Conservation (phyloP, 2,888 invertebrate species). For the Coelopa pilipes region DNA sequence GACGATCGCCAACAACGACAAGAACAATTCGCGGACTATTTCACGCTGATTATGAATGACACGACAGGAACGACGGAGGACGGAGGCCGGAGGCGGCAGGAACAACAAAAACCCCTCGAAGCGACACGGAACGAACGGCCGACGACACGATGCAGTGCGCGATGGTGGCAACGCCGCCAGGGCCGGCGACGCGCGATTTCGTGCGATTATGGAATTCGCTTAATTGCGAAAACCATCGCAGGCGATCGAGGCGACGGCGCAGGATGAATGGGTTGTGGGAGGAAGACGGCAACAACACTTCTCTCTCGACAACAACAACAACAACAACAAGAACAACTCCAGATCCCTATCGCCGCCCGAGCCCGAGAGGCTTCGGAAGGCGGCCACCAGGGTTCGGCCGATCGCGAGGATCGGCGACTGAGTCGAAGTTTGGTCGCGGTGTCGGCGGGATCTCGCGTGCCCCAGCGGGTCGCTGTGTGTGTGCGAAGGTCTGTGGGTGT, state of each 20-base stretch:
- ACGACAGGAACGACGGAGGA: background rate
- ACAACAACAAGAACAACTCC: background rate
- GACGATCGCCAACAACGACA: background rate
- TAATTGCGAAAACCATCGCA: constrained; percentile 34
- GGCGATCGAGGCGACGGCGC: constrained; percentile 4
- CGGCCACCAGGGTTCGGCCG: background rate
- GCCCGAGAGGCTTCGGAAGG: constrained; percentile 15
- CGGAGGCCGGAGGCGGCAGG: background rate
- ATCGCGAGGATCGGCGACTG: background rate
- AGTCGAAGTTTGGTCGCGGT: background rate
- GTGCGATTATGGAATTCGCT: constrained; percentile 32
- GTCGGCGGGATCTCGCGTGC: background rate
- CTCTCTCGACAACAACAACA: background rate
- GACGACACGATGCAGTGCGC: too few species aligned
- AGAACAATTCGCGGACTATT: background rate
- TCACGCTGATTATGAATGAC: background rate
- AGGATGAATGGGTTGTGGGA: background rate
- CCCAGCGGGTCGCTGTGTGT: too few species aligned
- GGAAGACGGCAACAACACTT: background rate
- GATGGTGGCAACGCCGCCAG: background rate
- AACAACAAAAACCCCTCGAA: too few species aligned
- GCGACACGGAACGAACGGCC: too few species aligned
- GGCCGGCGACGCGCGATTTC: constrained; percentile 6
- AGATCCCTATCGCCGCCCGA: constrained; percentile 30
- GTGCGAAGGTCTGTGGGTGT: too few species aligned